Evolutionary conservation across 2,797 vertebrate species (phyloP).

Genomic region (Iguana delicatissima): DNA sequence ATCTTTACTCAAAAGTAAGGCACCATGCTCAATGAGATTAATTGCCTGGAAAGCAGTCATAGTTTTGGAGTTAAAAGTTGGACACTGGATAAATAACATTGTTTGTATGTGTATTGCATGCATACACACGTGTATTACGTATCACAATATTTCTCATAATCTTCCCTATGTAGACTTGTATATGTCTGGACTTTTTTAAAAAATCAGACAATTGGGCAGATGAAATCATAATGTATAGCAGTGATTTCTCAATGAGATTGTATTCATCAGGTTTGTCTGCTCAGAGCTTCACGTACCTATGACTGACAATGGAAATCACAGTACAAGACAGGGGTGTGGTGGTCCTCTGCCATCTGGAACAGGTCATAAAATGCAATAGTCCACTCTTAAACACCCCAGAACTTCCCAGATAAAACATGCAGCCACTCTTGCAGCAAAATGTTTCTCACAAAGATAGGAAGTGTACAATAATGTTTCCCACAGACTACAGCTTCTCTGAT

Average conservation of each 20-base stretch:
- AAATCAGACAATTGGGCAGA: neutral
- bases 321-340: neutral
- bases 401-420: neutral
- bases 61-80: neutral
- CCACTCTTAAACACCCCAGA: neutral
- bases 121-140: neutral
- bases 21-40: neutral
- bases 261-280: neutral
- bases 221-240: neutral
- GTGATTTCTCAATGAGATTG: neutral
- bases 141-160: neutral
- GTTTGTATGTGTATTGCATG: no score
- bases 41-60: neutral
- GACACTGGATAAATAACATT: neutral
- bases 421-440: neutral
- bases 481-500: neutral
- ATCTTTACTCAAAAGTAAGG: neutral
- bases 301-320: neutral
- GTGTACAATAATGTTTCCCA: neutral
- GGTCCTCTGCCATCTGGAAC: neutral
- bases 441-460: neutral
- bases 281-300: neutral
- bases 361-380: slow-evolving; percentile 2
- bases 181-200: neutral
- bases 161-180: neutral